Evolutionary conservation across 2,888 invertebrate genomes (phyloP), one percentile per base, ranked within the genome.

Genomic region (Drosophila incognita): DNA sequence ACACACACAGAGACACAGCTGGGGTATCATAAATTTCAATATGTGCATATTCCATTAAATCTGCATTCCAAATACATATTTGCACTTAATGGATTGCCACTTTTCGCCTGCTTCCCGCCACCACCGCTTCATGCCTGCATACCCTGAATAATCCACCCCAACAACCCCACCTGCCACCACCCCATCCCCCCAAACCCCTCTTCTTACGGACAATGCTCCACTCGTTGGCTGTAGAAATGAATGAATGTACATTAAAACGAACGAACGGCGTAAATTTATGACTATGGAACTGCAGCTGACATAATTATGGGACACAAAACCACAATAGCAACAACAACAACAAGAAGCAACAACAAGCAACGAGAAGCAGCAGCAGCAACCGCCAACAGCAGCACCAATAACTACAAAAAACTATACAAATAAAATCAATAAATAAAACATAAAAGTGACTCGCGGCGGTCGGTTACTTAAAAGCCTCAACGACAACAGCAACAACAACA

Each of bases 381-480:
- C 46, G 46, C 46, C 46, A 46, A 46, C 46, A 24, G 46, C 46
- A 46, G 46, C 21, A 46, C 21, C 21, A 46, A 24, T 46, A 46
- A 46, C 46, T 46, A 24, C 63, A 29, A 36, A 59, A 66, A 57
- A 46, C 69, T 69, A 74, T 56, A 89, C 74, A 79, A 87, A 83
- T 81, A 84, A 89, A 84, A 87, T 84, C 84, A 84, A 84, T 84
- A 84, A 83, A 84, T 83, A 81, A 84, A 83, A 81, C 87, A 87
- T 83, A 89, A 76, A 81, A 81, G 74, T 74, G 64, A 80, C 82
- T 82, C 74, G 82, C 74, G 66, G 74, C 68, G 38, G 81, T 85
- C 86, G 85, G 83, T 82, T 75, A 82, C 79, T 73, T 82, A 79
- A 85, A 79, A 85, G 74, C 67, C 54, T 13, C 61, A 29, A 70